Evolutionary conservation across 2,888 invertebrate genomes (phyloP).

Genomic region (Cancer borealis): DNA sequence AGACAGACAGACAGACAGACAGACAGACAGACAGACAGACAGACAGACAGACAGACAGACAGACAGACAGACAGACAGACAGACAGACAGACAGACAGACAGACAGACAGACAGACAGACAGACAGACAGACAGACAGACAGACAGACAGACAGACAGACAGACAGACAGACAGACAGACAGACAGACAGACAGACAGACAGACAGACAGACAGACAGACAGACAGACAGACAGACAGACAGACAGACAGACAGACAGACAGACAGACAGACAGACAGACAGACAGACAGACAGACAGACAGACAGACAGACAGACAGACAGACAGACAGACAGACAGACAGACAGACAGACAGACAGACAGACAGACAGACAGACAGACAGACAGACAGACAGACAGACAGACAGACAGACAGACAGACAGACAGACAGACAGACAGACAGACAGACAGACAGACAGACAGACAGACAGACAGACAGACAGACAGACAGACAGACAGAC

Average conservation of each 20-base stretch:
- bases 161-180: neutral
- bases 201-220: conserved; percentile 7
- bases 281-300: neutral
- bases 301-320: neutral
- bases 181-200: neutral
- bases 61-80: neutral
- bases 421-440: neutral
- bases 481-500: neutral
- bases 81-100: conserved; percentile 20
- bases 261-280: neutral
- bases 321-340: neutral
- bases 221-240: conserved; percentile 16
- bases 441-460: neutral
- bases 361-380: neutral
- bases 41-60: neutral
- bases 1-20: neutral
- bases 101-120: neutral
- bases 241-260: neutral
- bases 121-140: neutral
- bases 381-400: neutral
- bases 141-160: neutral
- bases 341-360: conserved; percentile 20
- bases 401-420: neutral
- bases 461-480: conserved; percentile 8
- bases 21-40: neutral